Conservation (phyloP, 2,113 vertebrate species). For the Notiomystis cincta region DNA sequence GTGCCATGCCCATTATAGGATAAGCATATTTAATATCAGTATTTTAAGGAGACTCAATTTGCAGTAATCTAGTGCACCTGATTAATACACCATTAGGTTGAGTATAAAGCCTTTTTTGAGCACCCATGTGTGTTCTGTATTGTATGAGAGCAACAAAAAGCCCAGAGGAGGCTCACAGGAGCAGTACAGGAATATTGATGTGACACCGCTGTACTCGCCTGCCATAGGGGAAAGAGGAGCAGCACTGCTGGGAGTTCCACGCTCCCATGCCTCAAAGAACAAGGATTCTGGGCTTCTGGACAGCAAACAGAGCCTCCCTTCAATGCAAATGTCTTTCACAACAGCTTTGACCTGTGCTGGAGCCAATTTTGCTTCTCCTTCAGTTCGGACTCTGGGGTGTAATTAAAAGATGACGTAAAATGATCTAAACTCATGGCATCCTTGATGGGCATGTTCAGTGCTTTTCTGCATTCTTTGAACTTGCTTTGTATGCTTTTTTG, state of each 20-base stretch:
- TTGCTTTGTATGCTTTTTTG: neutral
- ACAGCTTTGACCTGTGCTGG: neutral
- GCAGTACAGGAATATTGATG: rapidly evolving
- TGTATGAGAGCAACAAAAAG: neutral
- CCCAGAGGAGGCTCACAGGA: neutral
- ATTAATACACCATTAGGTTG: neutral
- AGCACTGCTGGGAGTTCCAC: neutral
- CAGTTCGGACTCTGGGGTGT: neutral
- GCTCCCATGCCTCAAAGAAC: neutral
- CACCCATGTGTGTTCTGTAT: neutral
- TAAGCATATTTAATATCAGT: neutral
- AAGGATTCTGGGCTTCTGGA: neutral
- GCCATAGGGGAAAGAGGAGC: neutral
- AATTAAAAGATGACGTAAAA: neutral
- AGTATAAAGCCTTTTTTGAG: neutral
- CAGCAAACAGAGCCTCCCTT: neutral
- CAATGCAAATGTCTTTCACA: neutral
- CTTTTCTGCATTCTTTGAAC: neutral
- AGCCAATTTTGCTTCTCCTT: neutral
- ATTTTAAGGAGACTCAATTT: neutral
- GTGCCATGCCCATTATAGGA: neutral
- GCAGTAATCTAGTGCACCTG: neutral
- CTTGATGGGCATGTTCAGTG: neutral
- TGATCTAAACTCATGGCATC: neutral
- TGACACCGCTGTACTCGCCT: rapidly evolving